Evolutionary conservation across 2,888 invertebrate genomes (phyloP).

Genomic region (Leptura quadrifasciata): DNA sequence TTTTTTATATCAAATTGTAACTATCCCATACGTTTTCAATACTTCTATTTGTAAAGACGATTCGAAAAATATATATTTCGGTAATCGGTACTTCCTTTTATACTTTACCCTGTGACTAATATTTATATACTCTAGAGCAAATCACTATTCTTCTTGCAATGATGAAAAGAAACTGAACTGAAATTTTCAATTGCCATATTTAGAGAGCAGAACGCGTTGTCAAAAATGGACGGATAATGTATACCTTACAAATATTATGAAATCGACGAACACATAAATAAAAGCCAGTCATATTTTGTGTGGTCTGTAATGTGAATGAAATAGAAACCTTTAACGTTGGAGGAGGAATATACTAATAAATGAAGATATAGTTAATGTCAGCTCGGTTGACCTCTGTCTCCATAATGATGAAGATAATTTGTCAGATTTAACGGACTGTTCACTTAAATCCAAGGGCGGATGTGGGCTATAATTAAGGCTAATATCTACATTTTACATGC

Average conservation of each 20-base stretch:
- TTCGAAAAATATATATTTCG: no score
- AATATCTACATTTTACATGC: not conserved
- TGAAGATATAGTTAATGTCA: conserved; percentile 35
- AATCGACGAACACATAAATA: not conserved
- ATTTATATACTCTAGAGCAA: no score
- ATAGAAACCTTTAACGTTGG: not conserved
- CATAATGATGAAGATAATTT: conserved; percentile 20
- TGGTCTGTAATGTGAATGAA: not conserved
- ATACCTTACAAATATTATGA: not conserved
- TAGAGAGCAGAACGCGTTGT: not conserved
- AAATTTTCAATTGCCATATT: no score
- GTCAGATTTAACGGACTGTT: conserved; percentile 47
- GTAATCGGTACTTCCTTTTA: no score
- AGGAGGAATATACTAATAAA: not conserved
- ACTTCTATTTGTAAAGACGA: no score
- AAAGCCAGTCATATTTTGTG: not conserved
- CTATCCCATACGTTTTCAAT: no score
- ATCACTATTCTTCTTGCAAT: no score
- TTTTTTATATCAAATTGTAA: no score
- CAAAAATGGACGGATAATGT: not conserved
- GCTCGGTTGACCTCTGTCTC: conserved; percentile 47
- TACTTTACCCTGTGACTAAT: no score
- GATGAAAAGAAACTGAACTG: no score
- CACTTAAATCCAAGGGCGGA: conserved; percentile 34
- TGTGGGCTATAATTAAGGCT: conserved; percentile 19